A percentile compares a stretch with the other conserved stretches of the same genome.
Conservation (phyloP, 1,140 invertebrate genomes). For the Megalonaias nervosa region DNA sequence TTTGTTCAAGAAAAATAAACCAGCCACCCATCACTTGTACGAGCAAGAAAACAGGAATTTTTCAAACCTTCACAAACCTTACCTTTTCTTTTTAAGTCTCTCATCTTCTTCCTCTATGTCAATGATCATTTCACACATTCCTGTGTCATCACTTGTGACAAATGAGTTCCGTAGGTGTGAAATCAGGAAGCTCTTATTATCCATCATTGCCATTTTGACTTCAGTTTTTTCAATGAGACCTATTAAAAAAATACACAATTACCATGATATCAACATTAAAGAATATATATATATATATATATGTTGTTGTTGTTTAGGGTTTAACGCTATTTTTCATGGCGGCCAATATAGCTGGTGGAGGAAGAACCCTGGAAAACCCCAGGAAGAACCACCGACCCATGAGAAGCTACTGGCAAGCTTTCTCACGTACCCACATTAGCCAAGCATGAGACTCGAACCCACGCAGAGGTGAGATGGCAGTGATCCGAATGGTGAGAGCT, state of each 20-base stretch:
- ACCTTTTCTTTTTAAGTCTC: conserved; percentile 7
- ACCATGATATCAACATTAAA: neutral
- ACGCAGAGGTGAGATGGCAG: too few species aligned
- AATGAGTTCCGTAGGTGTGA: conserved; percentile 95
- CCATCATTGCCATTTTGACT: conserved; percentile 87
- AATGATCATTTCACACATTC: conserved; percentile 73
- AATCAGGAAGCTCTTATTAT: conserved; percentile 92
- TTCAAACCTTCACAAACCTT: neutral
- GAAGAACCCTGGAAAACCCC: too few species aligned
- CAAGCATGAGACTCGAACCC: too few species aligned
- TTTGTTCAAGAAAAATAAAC: too few species aligned
- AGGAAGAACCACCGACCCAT: too few species aligned
- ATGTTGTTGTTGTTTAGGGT: too few species aligned
- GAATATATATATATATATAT: neutral
- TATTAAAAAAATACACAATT: neutral
- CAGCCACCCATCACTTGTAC: too few species aligned
- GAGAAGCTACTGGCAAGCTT: too few species aligned
- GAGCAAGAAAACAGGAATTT: neutral
- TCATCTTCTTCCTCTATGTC: conserved; percentile 52
- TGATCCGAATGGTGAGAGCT: too few species aligned
- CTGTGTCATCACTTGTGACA: conserved; percentile 95
- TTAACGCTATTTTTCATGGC: too few species aligned
- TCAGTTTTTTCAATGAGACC: neutral
- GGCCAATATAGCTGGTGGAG: too few species aligned
- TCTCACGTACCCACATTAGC: too few species aligned